Percentiles rank a stretch among this genome's conserved stretches.
phyloP scores from a whole-genome alignment of 2,888 invertebrate genomes.

The Poecilobothrus nobilitatus region DNA sequence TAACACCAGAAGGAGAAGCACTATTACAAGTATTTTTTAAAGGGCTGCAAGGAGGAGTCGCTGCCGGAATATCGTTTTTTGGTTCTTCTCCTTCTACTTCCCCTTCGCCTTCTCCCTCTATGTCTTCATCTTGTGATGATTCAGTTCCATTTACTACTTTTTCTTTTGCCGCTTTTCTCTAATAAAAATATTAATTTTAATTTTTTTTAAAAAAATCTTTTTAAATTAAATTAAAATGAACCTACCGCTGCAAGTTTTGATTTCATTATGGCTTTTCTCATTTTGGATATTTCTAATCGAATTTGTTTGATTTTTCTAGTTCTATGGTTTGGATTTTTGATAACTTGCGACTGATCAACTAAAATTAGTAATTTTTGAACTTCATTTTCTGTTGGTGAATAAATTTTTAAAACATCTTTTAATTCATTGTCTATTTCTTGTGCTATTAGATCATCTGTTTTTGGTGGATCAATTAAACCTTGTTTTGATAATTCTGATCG shows the following conservation, averaged over 20 bases:
- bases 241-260: constrained; percentile 35
- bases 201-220: not conserved
- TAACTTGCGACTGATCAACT: constrained; percentile 53
- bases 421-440: constrained; percentile 51
- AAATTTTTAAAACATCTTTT: constrained; percentile 39
- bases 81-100: constrained; percentile 25
- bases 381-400: constrained; percentile 34
- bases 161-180: not conserved
- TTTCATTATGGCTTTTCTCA: constrained; percentile 43
- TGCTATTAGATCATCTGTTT: constrained; percentile 47
- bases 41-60: constrained; percentile 43
- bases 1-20: constrained; percentile 43
- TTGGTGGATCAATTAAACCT: constrained; percentile 37
- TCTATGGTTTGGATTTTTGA: constrained; percentile 51
- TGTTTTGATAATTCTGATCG: constrained; percentile 56
- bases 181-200: too few species aligned
- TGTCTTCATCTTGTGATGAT: constrained; percentile 27
- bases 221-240: not conserved
- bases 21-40: constrained; percentile 39
- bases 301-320: constrained; percentile 52
- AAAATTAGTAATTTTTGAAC: constrained; percentile 50
- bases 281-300: constrained; percentile 50
- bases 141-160: constrained; percentile 26
- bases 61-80: constrained; percentile 30
- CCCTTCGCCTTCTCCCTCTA: constrained; percentile 22